Evolutionary conservation across 2,113 vertebrate genomes (phyloP).

Genomic region (Talpa occidentalis): DNA sequence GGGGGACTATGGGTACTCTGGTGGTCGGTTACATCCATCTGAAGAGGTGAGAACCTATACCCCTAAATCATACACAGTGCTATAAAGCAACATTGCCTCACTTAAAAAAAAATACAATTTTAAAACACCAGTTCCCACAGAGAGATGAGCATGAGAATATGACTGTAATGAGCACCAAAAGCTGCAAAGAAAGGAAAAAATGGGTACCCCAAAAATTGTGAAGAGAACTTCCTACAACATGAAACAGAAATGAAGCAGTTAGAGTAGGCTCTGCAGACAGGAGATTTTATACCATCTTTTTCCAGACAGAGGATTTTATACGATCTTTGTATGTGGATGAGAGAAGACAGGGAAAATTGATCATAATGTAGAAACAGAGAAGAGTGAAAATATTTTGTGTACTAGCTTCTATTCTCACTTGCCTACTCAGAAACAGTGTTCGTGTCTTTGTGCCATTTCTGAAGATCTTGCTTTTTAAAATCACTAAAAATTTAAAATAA

Average conservation of each 20-base stretch:
- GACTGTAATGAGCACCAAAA: not conserved
- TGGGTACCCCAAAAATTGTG: not conserved
- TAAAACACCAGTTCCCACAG: no score
- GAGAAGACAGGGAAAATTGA: not conserved
- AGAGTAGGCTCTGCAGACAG: not conserved
- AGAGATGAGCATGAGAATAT: not conserved
- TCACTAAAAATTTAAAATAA: constrained; percentile 26
- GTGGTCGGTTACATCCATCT: no score
- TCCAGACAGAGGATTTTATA: not conserved
- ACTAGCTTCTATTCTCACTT: not conserved
- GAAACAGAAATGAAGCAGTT: not conserved
- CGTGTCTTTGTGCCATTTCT: not conserved
- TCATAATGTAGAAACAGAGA: not conserved
- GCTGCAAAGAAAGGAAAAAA: not conserved
- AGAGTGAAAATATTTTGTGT: not conserved
- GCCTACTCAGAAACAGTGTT: not conserved
- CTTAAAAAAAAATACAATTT: no score
- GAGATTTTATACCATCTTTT: not conserved
- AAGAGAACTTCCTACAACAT: not conserved
- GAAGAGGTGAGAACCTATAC: no score
- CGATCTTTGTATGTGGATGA: not conserved
- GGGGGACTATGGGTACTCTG: no score
- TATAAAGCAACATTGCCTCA: no score
- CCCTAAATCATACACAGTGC: no score
- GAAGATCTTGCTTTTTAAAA: not conserved